phyloP scores from a whole-genome alignment of 2,888 invertebrate genomes.

The Drosophila recens region DNA sequence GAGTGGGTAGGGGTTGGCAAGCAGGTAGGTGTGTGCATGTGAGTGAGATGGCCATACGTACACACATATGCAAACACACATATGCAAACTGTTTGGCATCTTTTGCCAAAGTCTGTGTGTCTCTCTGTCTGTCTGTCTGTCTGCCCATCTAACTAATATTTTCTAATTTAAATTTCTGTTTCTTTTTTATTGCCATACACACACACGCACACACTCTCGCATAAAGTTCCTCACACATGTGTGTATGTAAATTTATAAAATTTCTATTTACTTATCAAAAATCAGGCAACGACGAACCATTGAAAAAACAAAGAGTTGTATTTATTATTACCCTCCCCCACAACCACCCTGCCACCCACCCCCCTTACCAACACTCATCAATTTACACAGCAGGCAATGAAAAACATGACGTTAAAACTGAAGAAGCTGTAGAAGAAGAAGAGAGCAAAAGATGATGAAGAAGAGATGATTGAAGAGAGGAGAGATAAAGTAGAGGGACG shows the following conservation, averaged over 20 bases:
- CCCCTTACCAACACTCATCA: conserved; percentile 13
- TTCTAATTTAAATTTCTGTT: conserved; percentile 82
- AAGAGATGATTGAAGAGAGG: conserved; percentile 16
- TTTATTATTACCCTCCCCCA: conserved; percentile 59
- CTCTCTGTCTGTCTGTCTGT: conserved; percentile 29
- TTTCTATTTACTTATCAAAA: conserved; percentile 80
- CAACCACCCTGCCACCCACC: background rate
- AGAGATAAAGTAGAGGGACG: background rate
- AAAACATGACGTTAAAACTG: conserved; percentile 47
- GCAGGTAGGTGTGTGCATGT: conserved; percentile 19
- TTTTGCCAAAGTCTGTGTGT: conserved; percentile 16
- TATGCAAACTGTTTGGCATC: conserved; percentile 42
- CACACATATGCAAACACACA: conserved; percentile 31
- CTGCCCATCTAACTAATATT: conserved; percentile 74
- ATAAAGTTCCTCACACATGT: background rate
- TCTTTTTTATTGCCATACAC: conserved; percentile 72
- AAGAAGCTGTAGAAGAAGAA: conserved; percentile 37
- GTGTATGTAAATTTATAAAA: conserved; percentile 77
- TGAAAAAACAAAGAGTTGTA: conserved; percentile 74
- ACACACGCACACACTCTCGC: conserved; percentile 21
- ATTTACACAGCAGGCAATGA: conserved; percentile 52
- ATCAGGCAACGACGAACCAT: conserved; percentile 69
- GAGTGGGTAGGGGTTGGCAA: background rate
- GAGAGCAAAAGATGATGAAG: conserved; percentile 47
- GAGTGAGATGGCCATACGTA: conserved; percentile 34